A percentile compares a stretch with the other conserved stretches of the same genome.
Evolutionary conservation across 2,113 vertebrate species (phyloP).

Genomic region (Cephalopholis sonnerati): DNA sequence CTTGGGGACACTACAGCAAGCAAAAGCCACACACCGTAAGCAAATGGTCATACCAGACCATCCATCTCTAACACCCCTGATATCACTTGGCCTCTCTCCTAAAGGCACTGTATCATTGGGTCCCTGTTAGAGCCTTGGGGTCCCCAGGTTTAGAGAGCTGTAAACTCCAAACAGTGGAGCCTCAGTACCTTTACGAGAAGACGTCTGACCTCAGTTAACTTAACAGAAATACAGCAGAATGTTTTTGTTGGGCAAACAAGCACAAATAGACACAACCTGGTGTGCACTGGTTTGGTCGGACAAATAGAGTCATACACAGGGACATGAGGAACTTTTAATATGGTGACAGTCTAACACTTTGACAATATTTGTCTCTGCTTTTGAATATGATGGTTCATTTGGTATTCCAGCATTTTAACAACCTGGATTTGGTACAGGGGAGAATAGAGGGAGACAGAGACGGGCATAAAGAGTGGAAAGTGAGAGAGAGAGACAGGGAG

Average conservation of each 20-base stretch:
- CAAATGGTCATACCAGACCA: too few relatives aligned
- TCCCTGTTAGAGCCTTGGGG: constrained; percentile 1
- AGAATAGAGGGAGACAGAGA: constrained; percentile 12
- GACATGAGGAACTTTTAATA: constrained; percentile 10
- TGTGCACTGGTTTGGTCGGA: constrained; percentile 1
- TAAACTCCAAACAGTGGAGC: constrained; percentile 53
- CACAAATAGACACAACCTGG: constrained; percentile 49
- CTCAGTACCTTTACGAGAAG: constrained; percentile 57
- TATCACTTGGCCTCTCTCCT: not conserved
- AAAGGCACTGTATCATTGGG: not conserved
- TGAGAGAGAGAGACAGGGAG: constrained; percentile 22
- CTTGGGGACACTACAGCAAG: too few relatives aligned
- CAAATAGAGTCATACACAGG: not conserved
- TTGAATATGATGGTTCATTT: constrained; percentile 9
- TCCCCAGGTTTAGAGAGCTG: constrained; percentile 25
- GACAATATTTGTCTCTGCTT: constrained; percentile 44
- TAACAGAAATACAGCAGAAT: constrained; percentile 58
- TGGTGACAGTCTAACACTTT: not conserved
- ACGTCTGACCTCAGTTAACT: constrained; percentile 59
- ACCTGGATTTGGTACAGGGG: constrained; percentile 5
- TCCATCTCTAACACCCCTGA: not conserved
- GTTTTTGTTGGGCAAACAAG: constrained; percentile 64
- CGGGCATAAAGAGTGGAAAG: constrained; percentile 33
- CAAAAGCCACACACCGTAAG: too few relatives aligned
- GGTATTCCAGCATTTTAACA: not conserved